These are phyloP conservation scores for Trogon melanurus DNA, from an alignment of 2,113 vertebrate species.

Conservation along the genomic window DNA sequence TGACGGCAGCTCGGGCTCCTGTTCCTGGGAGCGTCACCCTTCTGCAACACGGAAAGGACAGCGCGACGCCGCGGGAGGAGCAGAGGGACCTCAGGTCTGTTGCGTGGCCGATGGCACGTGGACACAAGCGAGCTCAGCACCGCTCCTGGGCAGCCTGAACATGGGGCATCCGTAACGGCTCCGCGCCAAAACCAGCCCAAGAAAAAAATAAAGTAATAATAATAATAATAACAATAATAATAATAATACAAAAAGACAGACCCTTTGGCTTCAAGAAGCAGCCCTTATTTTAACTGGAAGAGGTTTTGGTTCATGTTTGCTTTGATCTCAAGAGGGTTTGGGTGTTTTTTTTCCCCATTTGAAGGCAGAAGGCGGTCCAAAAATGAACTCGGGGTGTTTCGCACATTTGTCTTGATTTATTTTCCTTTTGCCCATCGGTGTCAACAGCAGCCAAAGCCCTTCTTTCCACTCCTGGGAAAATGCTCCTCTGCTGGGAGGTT, in stretches of 20 bases:
- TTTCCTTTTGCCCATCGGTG: not conserved
- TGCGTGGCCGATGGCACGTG: not conserved
- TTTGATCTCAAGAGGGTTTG: not conserved
- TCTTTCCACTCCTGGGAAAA: not conserved
- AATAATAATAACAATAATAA: not conserved
- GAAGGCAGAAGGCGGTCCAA: not conserved
- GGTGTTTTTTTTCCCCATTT: not conserved
- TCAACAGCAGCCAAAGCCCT: not conserved
- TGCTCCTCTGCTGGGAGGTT: not conserved
- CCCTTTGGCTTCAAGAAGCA: conserved; percentile 14
- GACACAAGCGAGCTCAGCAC: not conserved
- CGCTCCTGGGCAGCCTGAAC: not conserved
- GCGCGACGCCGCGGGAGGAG: not conserved
- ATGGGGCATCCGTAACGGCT: fast-evolving
- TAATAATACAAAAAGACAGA: not conserved
- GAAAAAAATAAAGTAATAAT: not conserved
- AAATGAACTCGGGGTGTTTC: not conserved
- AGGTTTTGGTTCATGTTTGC: not conserved
- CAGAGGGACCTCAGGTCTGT: not conserved
- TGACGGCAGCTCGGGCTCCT: not conserved
- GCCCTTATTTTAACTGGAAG: conserved; percentile 40
- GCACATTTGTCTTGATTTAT: not conserved
- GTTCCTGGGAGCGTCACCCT: not conserved
- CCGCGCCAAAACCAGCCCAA: not conserved
- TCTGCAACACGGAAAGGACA: not conserved